Evolutionary conservation across 1,140 invertebrate species (phyloP).

Genomic region (Euura lappo): DNA sequence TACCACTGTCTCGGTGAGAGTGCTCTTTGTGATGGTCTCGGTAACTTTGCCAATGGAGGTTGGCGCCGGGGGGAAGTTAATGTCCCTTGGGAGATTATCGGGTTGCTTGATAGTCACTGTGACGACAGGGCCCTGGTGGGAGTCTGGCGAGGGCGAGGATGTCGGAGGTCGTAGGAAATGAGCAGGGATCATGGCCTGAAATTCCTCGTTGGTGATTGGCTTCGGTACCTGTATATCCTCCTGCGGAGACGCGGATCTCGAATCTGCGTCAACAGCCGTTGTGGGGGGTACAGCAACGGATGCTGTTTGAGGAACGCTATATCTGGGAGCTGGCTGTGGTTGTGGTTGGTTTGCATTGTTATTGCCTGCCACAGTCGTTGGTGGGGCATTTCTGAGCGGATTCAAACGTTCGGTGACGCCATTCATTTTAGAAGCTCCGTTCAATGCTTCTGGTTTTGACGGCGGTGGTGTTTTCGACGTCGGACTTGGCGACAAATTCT

Average conservation of each 20-base stretch:
- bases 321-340: constrained; percentile 50
- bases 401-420: constrained; percentile 42
- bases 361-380: constrained; percentile 17
- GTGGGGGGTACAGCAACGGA: constrained; percentile 38
- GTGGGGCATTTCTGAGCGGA: constrained; percentile 16
- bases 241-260: constrained; percentile 45
- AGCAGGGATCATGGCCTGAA: constrained; percentile 91
- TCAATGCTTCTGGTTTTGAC: constrained; percentile 40
- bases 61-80: constrained; percentile 81
- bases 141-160: constrained; percentile 59
- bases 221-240: constrained; percentile 70
- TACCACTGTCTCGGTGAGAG: constrained; percentile 91
- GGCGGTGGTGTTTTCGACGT: constrained; percentile 46
- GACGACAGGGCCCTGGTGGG: constrained; percentile 63
- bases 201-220: constrained; percentile 89
- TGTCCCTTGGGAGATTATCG: constrained; percentile 62
- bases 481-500: constrained; percentile 46
- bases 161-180: constrained; percentile 77
- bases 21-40: constrained; percentile 92
- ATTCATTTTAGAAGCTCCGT: constrained; percentile 54
- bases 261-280: constrained; percentile 17
- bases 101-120: constrained; percentile 78
- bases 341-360: constrained; percentile 32
- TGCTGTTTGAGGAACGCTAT: constrained; percentile 39
- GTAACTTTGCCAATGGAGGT: constrained; percentile 84